Base-by-base conservation (phyloP, 53 echinoderm and acorn worm genomes). In the Stichopus horrens region DNA sequence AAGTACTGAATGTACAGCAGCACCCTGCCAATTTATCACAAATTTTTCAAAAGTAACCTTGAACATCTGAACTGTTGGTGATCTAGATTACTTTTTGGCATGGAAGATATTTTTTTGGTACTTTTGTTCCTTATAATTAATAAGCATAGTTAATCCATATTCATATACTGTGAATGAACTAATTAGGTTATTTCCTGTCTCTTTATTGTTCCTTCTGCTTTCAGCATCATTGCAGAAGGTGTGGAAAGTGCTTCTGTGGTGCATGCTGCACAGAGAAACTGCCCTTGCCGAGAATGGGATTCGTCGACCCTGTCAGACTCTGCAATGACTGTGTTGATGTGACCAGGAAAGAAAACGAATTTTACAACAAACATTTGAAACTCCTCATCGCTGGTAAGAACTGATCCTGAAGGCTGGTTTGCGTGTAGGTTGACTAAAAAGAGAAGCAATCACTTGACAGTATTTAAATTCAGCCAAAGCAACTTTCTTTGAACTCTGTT, bases 141-240 rank as follows among this genome's bases (percentile, higher is more conserved):
- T 67, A n/a, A 14, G n/a, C n/a, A 14, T 67, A 67, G 11, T 67
- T 67, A 67, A 11, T 67, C n/a, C 9, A 14, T 65, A 65, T 65
- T 9, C 9, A 9, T 65, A 9, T 67, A 14, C n/a, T n/a, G 13
- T 67, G 68, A 67, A n/a, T 67, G 66, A 65, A n/a, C n/a, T 11
- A 1, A n/a, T 4, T 37, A 37, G 37, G 37, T 37, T 37, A 37
- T 37, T 37, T 37, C 37, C 68, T 67, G 68, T 76, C 21, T 4
- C 10, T 18, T 76, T 76, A 21, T 11, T 90, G 22, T 65, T 66
- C 73, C 22, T 65, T 55, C 68, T 23, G 83, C 63, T 51, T 58
- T 0, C 88, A 96, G 99, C 99, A 99, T 92, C 99, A 99, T 89
- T 99, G 99, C 76, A 90, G 99, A 65, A 85, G 99, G 79, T 99